Percentiles rank a stretch among this genome's conserved stretches.
phyloP scores from a whole-genome alignment of 2,113 vertebrate species.

The Castor canadensis region DNA sequence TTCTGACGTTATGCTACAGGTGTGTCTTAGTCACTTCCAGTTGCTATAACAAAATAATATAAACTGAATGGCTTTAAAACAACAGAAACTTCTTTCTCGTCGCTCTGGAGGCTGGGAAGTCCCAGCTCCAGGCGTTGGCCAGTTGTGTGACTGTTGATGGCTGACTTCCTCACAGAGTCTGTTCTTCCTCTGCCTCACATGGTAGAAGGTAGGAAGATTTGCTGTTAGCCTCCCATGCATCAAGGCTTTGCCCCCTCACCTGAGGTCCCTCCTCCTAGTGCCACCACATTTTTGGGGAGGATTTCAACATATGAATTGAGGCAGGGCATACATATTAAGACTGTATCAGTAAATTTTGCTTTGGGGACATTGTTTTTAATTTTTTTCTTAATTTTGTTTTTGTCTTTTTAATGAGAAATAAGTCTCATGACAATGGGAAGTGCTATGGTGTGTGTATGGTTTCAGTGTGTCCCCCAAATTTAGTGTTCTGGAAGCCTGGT shows the following conservation, averaged over 20 bases:
- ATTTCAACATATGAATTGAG: neutral
- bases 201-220: too few species aligned
- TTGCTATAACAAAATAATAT: neutral
- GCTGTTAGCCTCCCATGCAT: neutral
- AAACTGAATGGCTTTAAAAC: neutral
- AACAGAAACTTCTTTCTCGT: neutral
- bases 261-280: too few species aligned
- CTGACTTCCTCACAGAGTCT: neutral
- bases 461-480: neutral
- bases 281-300: neutral
- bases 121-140: neutral
- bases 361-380: neutral
- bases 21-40: neutral
- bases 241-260: neutral
- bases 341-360: neutral
- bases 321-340: neutral
- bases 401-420: neutral
- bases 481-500: neutral
- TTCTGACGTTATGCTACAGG: accelerated
- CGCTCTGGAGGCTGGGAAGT: neutral
- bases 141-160: neutral
- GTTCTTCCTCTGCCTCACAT: neutral
- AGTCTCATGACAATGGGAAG: neutral
- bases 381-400: neutral
- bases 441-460: neutral